A percentile compares a stretch with the other conserved stretches of the same genome.
Evolutionary conservation across 2,113 vertebrate species (phyloP).

Genomic region (Stigmatopora argus): DNA sequence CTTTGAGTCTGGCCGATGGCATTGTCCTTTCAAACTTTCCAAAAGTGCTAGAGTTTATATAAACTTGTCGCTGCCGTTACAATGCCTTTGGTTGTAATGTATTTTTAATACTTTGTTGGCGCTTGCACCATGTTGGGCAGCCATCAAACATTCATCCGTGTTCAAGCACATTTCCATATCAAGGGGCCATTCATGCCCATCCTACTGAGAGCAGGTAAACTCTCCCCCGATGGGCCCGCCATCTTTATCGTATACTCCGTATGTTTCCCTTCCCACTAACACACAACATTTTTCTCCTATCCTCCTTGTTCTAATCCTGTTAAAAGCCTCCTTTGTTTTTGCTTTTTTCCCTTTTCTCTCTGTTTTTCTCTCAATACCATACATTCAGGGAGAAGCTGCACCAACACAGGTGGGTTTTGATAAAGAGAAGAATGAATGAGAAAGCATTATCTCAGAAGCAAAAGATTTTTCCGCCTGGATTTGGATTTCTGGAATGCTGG

Average conservation of each 20-base stretch:
- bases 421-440: conserved; percentile 3
- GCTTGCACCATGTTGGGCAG: conserved; percentile 33
- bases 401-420: not conserved
- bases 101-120: conserved; percentile 63
- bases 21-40: not conserved
- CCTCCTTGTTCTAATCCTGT: conserved; percentile 53
- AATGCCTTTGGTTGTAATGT: conserved; percentile 48
- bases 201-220: conserved; percentile 28
- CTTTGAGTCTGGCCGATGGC: not conserved
- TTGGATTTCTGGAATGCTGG: not conserved
- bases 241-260: conserved; percentile 38
- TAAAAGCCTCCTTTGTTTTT: conserved; percentile 46
- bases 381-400: conserved; percentile 8
- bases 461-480: not conserved
- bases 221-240: conserved; percentile 34
- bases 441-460: not conserved
- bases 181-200: conserved; percentile 45
- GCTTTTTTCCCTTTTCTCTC: not conserved
- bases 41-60: conserved; percentile 8
- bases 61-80: conserved; percentile 32
- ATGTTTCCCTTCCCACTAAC: conserved; percentile 22
- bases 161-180: conserved; percentile 58
- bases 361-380: conserved; percentile 12
- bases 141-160: conserved; percentile 58
- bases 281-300: conserved; percentile 40